Evolutionary conservation across 2,797 vertebrate species (phyloP).

Genomic region (Pteropus rufus): DNA sequence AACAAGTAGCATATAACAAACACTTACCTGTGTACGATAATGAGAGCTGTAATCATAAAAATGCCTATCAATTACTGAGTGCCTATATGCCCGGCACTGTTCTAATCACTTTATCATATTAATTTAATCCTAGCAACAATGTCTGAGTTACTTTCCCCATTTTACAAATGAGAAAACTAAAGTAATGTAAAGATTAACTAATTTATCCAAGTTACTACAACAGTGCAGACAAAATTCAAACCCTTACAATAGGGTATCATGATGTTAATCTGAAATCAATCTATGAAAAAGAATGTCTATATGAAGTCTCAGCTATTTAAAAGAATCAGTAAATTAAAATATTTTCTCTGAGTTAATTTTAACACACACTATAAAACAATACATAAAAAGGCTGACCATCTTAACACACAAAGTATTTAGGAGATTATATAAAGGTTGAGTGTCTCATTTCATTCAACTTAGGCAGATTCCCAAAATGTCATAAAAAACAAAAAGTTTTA

Average conservation of each 20-base stretch:
- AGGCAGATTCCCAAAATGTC: neutral
- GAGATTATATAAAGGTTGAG: neutral
- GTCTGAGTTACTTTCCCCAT: neutral
- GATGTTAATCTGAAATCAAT: neutral
- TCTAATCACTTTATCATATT: neutral
- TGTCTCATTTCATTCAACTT: neutral
- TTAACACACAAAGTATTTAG: neutral
- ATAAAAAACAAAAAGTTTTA: conserved; percentile 25
- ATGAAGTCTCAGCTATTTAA: neutral
- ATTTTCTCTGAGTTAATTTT: neutral
- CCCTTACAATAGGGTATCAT: neutral
- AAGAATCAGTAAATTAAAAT: neutral
- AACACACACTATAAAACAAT: neutral
- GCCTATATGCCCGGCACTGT: neutral
- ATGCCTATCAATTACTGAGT: neutral
- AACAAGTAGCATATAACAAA: conserved; percentile 16
- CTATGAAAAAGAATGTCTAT: neutral
- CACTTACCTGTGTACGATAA: neutral
- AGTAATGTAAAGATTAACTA: neutral
- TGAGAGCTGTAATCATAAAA: neutral
- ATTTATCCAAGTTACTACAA: neutral
- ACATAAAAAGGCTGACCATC: neutral
- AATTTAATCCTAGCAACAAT: neutral
- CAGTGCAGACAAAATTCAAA: neutral
- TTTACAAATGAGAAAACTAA: conserved; percentile 40